A percentile compares a stretch with the other conserved stretches of the same genome.
These are phyloP conservation scores for Rhodeus uyekii DNA, from an alignment of 2,797 vertebrate species.

Conservation along the genomic window DNA sequence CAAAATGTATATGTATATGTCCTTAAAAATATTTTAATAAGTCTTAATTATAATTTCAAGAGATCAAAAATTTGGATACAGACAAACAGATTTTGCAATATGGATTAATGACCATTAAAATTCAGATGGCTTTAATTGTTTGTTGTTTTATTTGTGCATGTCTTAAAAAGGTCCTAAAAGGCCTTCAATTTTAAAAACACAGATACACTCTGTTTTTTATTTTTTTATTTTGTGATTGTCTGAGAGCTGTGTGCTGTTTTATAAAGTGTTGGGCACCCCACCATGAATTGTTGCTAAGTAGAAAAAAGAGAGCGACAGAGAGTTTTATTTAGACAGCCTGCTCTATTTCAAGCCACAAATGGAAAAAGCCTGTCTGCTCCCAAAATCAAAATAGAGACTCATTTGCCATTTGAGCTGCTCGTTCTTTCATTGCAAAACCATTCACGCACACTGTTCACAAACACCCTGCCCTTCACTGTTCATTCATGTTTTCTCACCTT, in stretches of 20 bases:
- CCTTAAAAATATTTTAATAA: no score
- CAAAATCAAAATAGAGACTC: not conserved
- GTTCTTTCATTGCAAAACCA: not conserved
- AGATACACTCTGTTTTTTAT: not conserved
- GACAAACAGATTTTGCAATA: not conserved
- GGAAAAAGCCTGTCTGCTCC: not conserved
- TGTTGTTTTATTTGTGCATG: not conserved
- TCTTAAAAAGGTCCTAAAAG: not conserved
- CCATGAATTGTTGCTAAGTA: not conserved
- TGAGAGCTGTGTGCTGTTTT: not conserved
- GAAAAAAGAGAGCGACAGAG: not conserved
- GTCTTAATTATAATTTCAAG: no score
- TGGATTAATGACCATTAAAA: not conserved
- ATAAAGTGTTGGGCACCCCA: not conserved
- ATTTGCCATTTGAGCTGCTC: not conserved
- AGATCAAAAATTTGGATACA: no score
- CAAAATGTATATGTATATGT: not conserved
- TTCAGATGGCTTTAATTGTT: not conserved
- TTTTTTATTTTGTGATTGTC: not conserved
- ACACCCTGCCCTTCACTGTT: not conserved
- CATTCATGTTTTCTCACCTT: conserved; percentile 6
- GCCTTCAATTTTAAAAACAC: not conserved
- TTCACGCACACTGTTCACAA: conserved; percentile 2
- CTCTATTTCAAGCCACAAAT: not conserved
- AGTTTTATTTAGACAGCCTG: not conserved